These are phyloP conservation scores for Hydrotaea diabolus DNA, from an alignment of 2,888 invertebrate species.

Conservation along the genomic window DNA sequence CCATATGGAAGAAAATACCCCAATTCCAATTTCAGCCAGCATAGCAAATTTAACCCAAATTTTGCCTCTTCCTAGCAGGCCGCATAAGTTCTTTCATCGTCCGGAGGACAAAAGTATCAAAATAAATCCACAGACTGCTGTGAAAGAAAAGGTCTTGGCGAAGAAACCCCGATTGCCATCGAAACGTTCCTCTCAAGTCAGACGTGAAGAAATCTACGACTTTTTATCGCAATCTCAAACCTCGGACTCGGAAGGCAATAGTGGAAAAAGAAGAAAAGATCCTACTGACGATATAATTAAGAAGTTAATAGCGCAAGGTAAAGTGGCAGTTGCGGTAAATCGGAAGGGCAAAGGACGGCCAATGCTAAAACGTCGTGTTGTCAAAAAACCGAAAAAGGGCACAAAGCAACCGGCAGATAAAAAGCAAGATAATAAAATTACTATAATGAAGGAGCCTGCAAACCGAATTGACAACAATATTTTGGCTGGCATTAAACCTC, in stretches of 20 bases:
- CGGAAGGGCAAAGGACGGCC: constrained; percentile 78
- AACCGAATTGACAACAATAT: not conserved
- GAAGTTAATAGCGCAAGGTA: constrained; percentile 82
- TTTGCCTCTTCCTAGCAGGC: not conserved
- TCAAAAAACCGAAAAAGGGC: constrained; percentile 29
- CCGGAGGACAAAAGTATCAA: not conserved
- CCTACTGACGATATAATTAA: constrained; percentile 76
- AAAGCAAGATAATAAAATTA: constrained; percentile 18
- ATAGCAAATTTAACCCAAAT: not conserved
- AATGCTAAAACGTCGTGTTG: constrained; percentile 55
- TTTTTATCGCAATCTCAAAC: constrained; percentile 74
- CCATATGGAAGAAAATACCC: not conserved
- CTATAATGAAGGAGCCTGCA: not conserved
- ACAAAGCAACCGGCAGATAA: not conserved
- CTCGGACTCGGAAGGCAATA: constrained; percentile 69
- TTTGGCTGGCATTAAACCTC: not conserved
- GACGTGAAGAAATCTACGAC: constrained; percentile 72
- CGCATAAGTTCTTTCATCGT: constrained; percentile 66
- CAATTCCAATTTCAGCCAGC: not conserved
- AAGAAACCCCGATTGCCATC: not conserved
- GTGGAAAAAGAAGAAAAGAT: constrained; percentile 67
- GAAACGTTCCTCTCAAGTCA: constrained; percentile 33
- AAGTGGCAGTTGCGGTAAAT: constrained; percentile 82
- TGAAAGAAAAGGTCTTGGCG: not conserved
- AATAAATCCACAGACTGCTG: constrained; percentile 18